Percentiles rank a stretch among this genome's conserved stretches.
phyloP scores from a whole-genome alignment of 2,888 invertebrate species.

The Hyppa rectilinea region DNA sequence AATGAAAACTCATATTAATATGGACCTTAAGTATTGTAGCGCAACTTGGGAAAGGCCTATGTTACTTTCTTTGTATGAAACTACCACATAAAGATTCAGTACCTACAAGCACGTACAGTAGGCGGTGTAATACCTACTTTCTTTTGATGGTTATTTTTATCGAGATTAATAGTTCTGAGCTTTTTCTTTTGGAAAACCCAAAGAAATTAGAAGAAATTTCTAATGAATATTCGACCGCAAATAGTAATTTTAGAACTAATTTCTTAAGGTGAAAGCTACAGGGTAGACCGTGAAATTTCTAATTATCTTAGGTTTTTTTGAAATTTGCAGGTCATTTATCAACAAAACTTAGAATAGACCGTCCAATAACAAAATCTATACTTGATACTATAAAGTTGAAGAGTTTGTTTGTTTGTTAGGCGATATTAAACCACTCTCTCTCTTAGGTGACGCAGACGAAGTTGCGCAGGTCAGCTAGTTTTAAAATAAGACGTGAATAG shows the following conservation, averaged over 20 bases:
- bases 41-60: not conserved
- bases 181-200: not conserved
- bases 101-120: constrained; percentile 3
- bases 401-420: too few relatives aligned
- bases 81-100: constrained; percentile 40
- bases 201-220: not conserved
- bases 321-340: too few relatives aligned
- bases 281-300: too few relatives aligned
- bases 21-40: not conserved
- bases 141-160: constrained; percentile 37
- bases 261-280: too few relatives aligned
- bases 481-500: too few relatives aligned
- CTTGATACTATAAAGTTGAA: too few relatives aligned
- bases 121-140: constrained; percentile 19
- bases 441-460: too few relatives aligned
- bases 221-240: not conserved
- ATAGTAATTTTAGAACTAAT: too few relatives aligned
- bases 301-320: too few relatives aligned
- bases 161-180: constrained; percentile 5
- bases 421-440: too few relatives aligned
- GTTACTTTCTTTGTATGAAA: constrained; percentile 1
- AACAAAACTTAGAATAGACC: not conserved
- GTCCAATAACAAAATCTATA: not conserved
- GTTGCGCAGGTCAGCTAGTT: too few relatives aligned
- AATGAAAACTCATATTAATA: too few relatives aligned